Evolutionary conservation across 2,888 invertebrate species (phyloP).

Genomic region (Onchidella celtica): DNA sequence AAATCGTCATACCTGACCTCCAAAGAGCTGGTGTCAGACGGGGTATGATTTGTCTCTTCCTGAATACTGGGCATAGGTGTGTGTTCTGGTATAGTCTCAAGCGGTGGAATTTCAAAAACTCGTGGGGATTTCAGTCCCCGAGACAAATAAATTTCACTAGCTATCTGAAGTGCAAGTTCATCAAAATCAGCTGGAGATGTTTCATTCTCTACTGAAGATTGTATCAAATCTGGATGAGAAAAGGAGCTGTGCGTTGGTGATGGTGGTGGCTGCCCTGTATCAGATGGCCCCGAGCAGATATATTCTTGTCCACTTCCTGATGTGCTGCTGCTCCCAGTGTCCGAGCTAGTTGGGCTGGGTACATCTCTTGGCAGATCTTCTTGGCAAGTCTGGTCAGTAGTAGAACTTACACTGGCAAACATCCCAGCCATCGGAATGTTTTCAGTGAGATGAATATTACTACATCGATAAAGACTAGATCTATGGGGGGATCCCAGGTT

Average conservation of each 20-base stretch:
- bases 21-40: conserved; percentile 60
- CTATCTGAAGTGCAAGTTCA: conserved; percentile 55
- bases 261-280: conserved; percentile 6
- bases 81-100: conserved; percentile 70
- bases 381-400: neutral
- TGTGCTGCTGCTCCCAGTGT: conserved; percentile 36
- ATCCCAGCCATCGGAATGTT: neutral
- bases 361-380: conserved; percentile 7
- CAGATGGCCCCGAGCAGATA: conserved; percentile 44
- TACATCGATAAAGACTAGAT: conserved; percentile 27
- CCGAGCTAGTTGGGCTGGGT: conserved; percentile 23
- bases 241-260: neutral
- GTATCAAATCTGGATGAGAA: neutral
- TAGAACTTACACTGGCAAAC: neutral
- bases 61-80: conserved; percentile 33
- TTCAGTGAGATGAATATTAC: conserved; percentile 24
- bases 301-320: conserved; percentile 50
- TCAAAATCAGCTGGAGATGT: conserved; percentile 41
- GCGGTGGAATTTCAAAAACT: conserved; percentile 59
- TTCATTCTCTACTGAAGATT: neutral
- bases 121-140: conserved; percentile 64
- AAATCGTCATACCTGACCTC: conserved; percentile 64
- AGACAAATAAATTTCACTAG: conserved; percentile 70
- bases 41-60: conserved; percentile 39
- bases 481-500: neutral